These are phyloP conservation scores for Bombus affinis DNA, from an alignment of 1,140 invertebrate genomes.

Conservation along the genomic window DNA sequence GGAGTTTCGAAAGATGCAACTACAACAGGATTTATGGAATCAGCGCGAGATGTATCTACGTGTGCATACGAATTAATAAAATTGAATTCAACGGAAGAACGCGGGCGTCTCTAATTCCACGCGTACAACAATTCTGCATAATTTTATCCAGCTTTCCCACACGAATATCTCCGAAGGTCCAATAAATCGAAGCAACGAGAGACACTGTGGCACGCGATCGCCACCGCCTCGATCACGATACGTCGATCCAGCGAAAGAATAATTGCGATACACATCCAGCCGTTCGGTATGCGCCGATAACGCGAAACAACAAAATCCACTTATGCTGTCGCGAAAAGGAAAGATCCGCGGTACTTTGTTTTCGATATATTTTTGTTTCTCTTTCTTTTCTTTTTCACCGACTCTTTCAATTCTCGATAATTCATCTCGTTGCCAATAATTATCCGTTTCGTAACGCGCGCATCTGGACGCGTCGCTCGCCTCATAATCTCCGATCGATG, in stretches of 20 bases:
- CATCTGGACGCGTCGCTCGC: constrained; percentile 59
- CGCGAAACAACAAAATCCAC: constrained; percentile 48
- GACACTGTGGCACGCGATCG: neutral
- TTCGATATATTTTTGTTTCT: neutral
- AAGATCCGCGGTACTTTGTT: neutral
- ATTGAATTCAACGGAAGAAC: neutral
- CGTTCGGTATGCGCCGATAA: constrained; percentile 37
- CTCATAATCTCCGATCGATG: constrained; percentile 63
- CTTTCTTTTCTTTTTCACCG: too few relatives aligned
- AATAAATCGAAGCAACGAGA: neutral
- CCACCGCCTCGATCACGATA: constrained; percentile 11
- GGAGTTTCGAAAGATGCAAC: neutral
- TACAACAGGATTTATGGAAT: neutral
- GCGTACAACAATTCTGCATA: neutral
- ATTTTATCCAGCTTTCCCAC: neutral
- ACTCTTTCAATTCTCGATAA: neutral
- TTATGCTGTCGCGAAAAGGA: constrained; percentile 17
- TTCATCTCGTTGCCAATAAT: constrained; percentile 29
- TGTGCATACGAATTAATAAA: neutral
- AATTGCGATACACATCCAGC: neutral
- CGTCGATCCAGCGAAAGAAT: constrained; percentile 5
- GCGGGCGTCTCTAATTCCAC: too few relatives aligned
- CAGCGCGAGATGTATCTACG: neutral
- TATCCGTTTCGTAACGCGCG: constrained; percentile 37
- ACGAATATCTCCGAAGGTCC: neutral